phyloP scores from a whole-genome alignment of 2,113 vertebrate species.

The Megaceryle torquata region DNA sequence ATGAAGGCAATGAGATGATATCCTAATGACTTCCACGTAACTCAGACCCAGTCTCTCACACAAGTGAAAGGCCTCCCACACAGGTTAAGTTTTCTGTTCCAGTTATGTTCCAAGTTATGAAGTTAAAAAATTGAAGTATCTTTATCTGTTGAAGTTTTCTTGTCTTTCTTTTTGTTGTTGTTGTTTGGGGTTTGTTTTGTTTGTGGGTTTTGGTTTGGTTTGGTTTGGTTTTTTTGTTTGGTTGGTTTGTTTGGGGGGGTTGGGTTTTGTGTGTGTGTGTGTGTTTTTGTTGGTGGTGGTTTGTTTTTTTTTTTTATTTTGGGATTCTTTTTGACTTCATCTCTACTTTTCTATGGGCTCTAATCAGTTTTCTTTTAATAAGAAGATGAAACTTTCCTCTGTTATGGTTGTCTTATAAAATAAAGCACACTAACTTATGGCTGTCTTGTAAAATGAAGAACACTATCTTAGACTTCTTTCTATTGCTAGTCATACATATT shows the following conservation, averaged over 20 bases:
- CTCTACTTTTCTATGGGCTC: not conserved
- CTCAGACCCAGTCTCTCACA: not conserved
- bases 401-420: not conserved
- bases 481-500: not conserved
- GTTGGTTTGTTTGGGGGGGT: no score
- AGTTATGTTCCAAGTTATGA: not conserved
- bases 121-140: not conserved
- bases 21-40: not conserved
- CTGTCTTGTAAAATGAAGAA: not conserved
- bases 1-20: not conserved
- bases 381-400: not conserved
- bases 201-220: not conserved
- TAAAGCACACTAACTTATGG: not conserved
- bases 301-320: no score
- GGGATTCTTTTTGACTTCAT: not conserved
- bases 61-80: not conserved
- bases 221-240: not conserved
- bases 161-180: not conserved
- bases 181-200: not conserved
- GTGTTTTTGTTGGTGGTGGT: not conserved
- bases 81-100: not conserved
- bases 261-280: no score
- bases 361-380: not conserved
- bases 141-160: not conserved
- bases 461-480: constrained; percentile 1